These are phyloP conservation scores for Isaurus tuberculatus DNA, from an alignment of 92 coral and sea anemone genomes.

Conservation along the genomic window DNA sequence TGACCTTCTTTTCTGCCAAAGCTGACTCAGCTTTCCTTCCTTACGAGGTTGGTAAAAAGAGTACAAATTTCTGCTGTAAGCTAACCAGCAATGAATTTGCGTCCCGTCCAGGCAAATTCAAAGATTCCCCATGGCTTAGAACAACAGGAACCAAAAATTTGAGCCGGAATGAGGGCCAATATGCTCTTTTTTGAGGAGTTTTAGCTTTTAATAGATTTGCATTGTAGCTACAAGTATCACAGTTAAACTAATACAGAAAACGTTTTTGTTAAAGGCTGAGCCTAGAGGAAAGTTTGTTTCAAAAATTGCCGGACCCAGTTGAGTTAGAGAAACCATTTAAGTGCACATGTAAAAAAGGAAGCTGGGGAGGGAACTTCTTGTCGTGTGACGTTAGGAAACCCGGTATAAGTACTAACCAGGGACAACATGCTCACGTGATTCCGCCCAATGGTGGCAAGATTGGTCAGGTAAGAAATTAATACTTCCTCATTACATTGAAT, in stretches of 20 bases:
- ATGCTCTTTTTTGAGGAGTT: neutral
- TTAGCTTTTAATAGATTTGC: too few species aligned
- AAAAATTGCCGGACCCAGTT: neutral
- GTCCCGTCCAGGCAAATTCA: too few species aligned
- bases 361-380: slow-evolving; percentile 24
- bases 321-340: slow-evolving; percentile 14
- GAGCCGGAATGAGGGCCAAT: too few species aligned
- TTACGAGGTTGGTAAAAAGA: too few species aligned
- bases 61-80: too few species aligned
- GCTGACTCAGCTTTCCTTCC: too few species aligned
- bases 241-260: neutral
- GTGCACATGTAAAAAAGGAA: slow-evolving; percentile 30
- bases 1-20: too few species aligned
- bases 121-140: too few species aligned
- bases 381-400: slow-evolving; percentile 19
- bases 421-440: neutral
- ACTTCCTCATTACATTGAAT: too few species aligned
- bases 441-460: neutral
- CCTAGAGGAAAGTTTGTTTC: neutral
- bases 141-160: too few species aligned
- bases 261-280: neutral
- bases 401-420: neutral
- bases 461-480: neutral
- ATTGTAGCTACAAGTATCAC: neutral
- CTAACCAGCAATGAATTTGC: too few species aligned